Evolutionary conservation across 2,797 vertebrate species (phyloP).

Genomic region (Dallia pectoralis): DNA sequence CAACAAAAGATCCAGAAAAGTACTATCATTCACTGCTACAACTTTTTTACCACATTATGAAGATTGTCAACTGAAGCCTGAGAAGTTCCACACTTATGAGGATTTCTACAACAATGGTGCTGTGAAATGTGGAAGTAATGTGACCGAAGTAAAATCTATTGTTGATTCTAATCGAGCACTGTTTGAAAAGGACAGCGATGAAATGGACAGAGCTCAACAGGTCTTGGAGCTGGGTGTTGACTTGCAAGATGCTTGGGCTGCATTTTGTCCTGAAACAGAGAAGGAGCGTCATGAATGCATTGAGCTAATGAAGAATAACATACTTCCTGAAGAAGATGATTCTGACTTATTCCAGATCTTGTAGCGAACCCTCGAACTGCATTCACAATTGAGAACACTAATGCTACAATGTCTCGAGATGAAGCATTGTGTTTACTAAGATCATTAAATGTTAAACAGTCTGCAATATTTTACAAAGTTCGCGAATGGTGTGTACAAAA

Average conservation of each 20-base stretch:
- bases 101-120: conserved; percentile 20
- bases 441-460: no score
- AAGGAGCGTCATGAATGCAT: no score
- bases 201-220: conserved; percentile 13
- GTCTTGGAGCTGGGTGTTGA: conserved; percentile 1
- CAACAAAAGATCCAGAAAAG: conserved; percentile 19
- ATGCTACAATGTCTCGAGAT: no score
- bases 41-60: conserved; percentile 24
- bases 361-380: no score
- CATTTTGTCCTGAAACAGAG: no score
- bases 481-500: no score
- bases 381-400: no score
- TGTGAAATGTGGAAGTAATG: not conserved
- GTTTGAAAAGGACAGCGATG: conserved; percentile 25
- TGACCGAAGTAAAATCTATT: not conserved
- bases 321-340: no score
- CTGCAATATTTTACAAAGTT: no score
- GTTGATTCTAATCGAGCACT: conserved; percentile 7
- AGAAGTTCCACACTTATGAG: not conserved
- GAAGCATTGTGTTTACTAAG: no score
- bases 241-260: conserved; percentile 14
- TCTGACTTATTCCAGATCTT: no score
- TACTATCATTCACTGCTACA: conserved; percentile 25
- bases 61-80: conserved; percentile 18
- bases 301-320: no score